Conservation (phyloP, 2,888 invertebrate species). For the Xestoiulus laeticollis region DNA sequence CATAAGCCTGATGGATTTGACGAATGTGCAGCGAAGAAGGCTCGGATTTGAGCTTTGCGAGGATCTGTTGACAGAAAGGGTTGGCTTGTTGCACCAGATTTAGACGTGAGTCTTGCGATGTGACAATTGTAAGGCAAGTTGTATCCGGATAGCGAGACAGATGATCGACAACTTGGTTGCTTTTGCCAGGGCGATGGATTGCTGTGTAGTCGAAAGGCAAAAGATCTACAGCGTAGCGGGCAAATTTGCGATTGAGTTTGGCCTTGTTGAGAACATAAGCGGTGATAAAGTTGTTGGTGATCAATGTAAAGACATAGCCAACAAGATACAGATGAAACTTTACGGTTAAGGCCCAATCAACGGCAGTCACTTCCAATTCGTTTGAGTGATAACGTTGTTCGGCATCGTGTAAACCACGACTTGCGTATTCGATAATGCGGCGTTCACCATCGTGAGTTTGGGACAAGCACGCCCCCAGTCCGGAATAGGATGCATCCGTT, state of each 20-base stretch:
- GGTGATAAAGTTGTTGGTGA: not conserved
- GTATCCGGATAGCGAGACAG: not conserved
- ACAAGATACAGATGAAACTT: not conserved
- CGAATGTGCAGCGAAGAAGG: not conserved
- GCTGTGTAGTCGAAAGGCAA: conserved; percentile 32
- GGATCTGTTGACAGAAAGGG: not conserved
- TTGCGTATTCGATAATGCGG: conserved; percentile 43
- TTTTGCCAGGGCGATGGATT: conserved; percentile 23
- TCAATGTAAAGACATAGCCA: not conserved
- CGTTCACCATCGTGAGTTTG: not conserved
- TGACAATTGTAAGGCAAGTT: not conserved
- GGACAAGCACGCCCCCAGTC: not conserved
- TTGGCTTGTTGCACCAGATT: not conserved
- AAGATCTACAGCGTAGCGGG: conserved; percentile 39
- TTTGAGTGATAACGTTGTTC: conserved; percentile 36
- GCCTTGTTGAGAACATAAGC: not conserved
- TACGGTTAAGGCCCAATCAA: conserved; percentile 46
- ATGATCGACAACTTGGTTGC: conserved; percentile 30
- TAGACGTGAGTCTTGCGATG: not conserved
- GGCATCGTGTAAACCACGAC: not conserved
- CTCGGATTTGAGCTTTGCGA: not conserved
- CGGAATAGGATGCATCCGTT: conserved; percentile 42
- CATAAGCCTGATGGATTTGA: not conserved
- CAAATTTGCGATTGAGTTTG: conserved; percentile 48
- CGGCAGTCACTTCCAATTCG: conserved; percentile 39